Evolutionary conservation across 2,113 vertebrate species (phyloP), one percentile per base, ranked within the genome.

Genomic region (Pluvialis apricaria): DNA sequence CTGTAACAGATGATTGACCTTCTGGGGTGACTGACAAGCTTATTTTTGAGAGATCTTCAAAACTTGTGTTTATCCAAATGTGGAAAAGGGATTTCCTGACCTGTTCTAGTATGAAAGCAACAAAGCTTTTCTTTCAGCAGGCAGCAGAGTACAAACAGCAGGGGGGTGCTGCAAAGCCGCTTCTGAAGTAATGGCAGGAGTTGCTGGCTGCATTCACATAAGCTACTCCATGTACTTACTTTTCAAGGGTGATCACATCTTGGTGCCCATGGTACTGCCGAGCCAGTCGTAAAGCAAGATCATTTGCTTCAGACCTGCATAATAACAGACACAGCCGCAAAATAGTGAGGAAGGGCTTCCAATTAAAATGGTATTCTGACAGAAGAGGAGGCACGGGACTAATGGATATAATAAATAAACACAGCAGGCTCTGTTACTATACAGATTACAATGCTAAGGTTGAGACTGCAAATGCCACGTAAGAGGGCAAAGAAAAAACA

Each of bases 291-390:
- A 99, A 98, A 55, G 99, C 99, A 89, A 99, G 98, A 97, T 99
- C 99, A 32, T 99, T 99, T 96, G 99, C 99, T 98, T 99, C 99
- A 11, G 99, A 99, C 90, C 99, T 99, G 95, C 57, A 71, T 11
- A 86, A 34, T 9, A 89, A 84, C 49, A 60, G 80, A 93, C 2
- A 86, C 5, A 75, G 28, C 31, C 36, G 6, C 42, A 62, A 60
- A 82, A 40, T 1, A 70, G 52, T 73, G 65, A 92, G 40, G 38
- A 51, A 89, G 36, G 0, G 0, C 73, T 87, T 89, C 52, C 82
- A 77, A 0, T 66, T 31, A 42, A 52, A 64, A 65, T 49, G 22
- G 18, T 15, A 28, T 75, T 47, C 72, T 8, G 5, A 68, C 36
- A 72, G 36, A 76, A 55, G 42, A 71, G 16, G 14, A 66, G n/a